Conservation (phyloP, 1,140 invertebrate genomes). For the Goniozus legneri region DNA sequence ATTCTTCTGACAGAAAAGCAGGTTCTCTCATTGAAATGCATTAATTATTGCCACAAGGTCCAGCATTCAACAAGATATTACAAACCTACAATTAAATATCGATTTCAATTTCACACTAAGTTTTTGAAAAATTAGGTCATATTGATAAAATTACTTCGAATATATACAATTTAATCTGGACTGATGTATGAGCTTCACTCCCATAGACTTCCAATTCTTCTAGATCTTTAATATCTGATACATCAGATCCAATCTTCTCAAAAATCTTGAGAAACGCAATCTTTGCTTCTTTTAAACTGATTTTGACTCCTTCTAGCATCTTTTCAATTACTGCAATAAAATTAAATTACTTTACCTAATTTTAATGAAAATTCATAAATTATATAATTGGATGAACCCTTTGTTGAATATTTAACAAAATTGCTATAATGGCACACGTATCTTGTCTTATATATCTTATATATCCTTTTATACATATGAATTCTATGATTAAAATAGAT, state of each 20-base stretch:
- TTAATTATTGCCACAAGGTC: slow-evolving; percentile 94
- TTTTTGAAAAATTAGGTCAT: background rate
- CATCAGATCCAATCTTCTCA: slow-evolving; percentile 77
- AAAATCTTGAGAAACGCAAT: slow-evolving; percentile 83
- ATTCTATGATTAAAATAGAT: too few relatives aligned
- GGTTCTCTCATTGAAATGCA: slow-evolving; percentile 87
- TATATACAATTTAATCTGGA: slow-evolving; percentile 79
- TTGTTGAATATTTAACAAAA: slow-evolving; percentile 94
- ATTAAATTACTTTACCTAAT: slow-evolving; percentile 7
- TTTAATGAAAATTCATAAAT: background rate
- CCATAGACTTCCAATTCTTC: slow-evolving; percentile 94
- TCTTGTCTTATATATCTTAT: slow-evolving; percentile 94
- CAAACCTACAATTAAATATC: slow-evolving; percentile 67
- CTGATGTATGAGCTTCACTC: slow-evolving; percentile 77
- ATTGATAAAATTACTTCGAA: slow-evolving; percentile 67
- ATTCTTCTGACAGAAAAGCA: slow-evolving; percentile 81
- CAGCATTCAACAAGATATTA: slow-evolving; percentile 94
- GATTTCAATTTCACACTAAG: background rate
- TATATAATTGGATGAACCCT: slow-evolving; percentile 90
- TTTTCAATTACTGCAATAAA: slow-evolving; percentile 56
- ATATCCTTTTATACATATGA: slow-evolving; percentile 63
- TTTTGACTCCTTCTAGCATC: slow-evolving; percentile 81
- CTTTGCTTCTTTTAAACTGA: slow-evolving; percentile 86
- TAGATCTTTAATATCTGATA: slow-evolving; percentile 73
- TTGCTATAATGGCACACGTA: slow-evolving; percentile 93